Evolutionary conservation across 2,888 invertebrate genomes (phyloP).

Genomic region (Urechis unicinctus): DNA sequence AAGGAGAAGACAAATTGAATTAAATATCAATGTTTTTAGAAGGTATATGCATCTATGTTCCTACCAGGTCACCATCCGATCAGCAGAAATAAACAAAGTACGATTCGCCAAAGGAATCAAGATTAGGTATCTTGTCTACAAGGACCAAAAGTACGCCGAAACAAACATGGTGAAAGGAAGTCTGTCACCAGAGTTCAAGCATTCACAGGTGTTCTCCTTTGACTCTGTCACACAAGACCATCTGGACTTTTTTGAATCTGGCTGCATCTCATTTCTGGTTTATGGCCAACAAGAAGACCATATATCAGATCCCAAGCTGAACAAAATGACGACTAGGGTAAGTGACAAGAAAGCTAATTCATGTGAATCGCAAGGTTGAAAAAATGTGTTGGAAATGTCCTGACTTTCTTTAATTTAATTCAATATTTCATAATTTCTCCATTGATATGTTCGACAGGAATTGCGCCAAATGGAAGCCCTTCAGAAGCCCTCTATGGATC

Average conservation of each 20-base stretch:
- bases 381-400: too few species aligned
- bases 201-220: conserved; percentile 38
- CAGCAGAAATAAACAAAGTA: conserved; percentile 39
- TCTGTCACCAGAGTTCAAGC: conserved; percentile 41
- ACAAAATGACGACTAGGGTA: conserved; percentile 47
- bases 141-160: conserved; percentile 32
- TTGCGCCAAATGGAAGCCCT: conserved; percentile 44
- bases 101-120: conserved; percentile 43
- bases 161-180: conserved; percentile 38
- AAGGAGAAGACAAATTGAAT: too few species aligned
- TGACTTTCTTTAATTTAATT: too few species aligned
- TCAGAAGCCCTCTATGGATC: conserved; percentile 13
- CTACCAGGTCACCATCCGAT: conserved; percentile 38
- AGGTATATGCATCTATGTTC: too few species aligned
- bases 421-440: too few species aligned
- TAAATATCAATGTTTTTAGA: too few species aligned
- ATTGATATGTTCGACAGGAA: conserved; percentile 31
- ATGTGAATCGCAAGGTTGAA: too few species aligned
- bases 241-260: conserved; percentile 45
- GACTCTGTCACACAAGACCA: conserved; percentile 38
- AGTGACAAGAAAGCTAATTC: too few species aligned
- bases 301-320: conserved; percentile 34
- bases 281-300: conserved; percentile 48
- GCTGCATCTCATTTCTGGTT: conserved; percentile 46
- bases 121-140: conserved; percentile 40